phyloP scores from a whole-genome alignment of 2,888 invertebrate species.

The Hipparchia semele region DNA sequence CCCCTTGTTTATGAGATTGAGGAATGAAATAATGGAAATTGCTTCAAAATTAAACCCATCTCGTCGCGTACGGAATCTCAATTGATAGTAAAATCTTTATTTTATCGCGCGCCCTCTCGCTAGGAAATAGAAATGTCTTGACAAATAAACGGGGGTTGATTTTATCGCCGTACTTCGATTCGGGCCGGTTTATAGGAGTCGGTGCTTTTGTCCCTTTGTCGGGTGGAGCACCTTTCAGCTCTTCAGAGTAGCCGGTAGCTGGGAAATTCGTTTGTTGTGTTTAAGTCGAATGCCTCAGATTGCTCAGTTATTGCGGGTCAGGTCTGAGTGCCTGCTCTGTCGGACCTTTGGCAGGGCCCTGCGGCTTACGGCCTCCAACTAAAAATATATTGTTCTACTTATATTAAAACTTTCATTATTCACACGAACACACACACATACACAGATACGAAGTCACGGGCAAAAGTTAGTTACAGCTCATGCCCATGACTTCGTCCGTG shows the following conservation, averaged over 20 bases:
- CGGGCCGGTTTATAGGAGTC: neutral
- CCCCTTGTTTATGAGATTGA: constrained; percentile 30
- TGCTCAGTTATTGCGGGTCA: neutral
- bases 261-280: neutral
- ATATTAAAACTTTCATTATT: too few species aligned
- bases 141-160: constrained; percentile 25
- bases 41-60: constrained; percentile 33
- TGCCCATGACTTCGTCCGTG: too few species aligned
- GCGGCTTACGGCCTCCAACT: neutral
- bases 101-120: constrained; percentile 15
- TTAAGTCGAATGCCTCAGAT: neutral
- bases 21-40: constrained; percentile 36
- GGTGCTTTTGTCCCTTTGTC: neutral
- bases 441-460: too few species aligned
- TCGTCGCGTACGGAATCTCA: constrained; percentile 12
- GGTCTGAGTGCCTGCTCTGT: neutral
- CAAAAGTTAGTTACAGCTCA: too few species aligned
- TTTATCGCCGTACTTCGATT: constrained; percentile 13
- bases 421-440: too few species aligned
- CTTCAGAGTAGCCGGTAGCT: neutral
- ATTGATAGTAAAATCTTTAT: constrained; percentile 29
- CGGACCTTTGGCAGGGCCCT: neutral
- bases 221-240: neutral
- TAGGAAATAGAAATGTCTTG: constrained; percentile 22
- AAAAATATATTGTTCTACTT: too few species aligned